Conservation (phyloP, 2,888 invertebrate genomes). For the Lydus trimaculatus region DNA sequence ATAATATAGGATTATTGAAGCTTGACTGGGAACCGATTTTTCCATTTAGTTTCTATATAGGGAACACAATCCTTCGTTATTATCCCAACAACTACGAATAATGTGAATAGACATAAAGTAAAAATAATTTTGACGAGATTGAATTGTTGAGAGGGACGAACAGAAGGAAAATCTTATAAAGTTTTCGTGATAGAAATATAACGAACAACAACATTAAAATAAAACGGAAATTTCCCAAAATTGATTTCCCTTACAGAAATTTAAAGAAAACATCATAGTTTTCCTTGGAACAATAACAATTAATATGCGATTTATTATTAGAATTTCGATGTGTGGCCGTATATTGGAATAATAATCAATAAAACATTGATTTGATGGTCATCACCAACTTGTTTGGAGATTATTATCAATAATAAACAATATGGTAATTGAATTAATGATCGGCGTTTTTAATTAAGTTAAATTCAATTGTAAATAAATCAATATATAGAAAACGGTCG, state of each 20-base stretch:
- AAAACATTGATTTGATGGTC: background rate
- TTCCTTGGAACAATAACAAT: background rate
- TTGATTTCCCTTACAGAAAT: background rate
- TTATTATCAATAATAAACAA: background rate
- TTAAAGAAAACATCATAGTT: background rate
- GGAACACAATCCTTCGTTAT: too few species aligned
- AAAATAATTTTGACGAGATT: too few species aligned
- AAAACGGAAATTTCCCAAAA: background rate
- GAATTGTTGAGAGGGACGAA: background rate
- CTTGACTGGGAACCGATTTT: background rate
- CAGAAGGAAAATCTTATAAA: background rate
- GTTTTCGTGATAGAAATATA: background rate
- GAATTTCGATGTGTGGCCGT: background rate
- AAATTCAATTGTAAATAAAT: background rate
- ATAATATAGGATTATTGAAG: background rate
- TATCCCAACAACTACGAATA: too few species aligned
- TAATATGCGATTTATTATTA: background rate
- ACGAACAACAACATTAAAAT: background rate
- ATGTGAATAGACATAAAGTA: too few species aligned
- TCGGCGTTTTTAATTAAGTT: background rate
- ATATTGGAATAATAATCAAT: background rate
- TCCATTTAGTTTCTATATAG: too few species aligned
- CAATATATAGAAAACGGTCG: background rate
- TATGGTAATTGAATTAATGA: background rate
- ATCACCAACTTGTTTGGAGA: background rate